Evolutionary conservation across 1,140 invertebrate genomes (phyloP).

Genomic region (Sitobion miscanthi): DNA sequence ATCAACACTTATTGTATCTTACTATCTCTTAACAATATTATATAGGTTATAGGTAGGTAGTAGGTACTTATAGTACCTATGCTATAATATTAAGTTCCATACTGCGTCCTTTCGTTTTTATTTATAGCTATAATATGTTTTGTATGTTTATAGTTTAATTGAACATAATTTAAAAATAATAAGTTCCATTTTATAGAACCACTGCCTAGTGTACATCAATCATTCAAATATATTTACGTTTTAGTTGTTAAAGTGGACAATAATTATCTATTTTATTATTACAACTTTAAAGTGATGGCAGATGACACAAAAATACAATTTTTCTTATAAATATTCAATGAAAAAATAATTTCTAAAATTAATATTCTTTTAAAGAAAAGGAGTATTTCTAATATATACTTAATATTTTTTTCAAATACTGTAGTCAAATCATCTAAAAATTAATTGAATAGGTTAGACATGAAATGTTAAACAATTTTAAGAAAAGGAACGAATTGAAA

Average conservation of each 20-base stretch:
- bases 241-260: neutral
- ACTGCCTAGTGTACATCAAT: neutral
- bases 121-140: neutral
- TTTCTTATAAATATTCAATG: neutral
- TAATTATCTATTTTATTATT: neutral
- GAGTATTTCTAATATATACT: neutral
- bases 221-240: neutral
- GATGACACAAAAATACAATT: neutral
- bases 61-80: too few relatives aligned
- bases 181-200: neutral
- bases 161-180: neutral
- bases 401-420: neutral
- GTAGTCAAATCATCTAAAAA: neutral
- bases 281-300: neutral
- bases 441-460: neutral
- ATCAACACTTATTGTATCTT: too few relatives aligned
- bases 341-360: neutral
- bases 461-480: neutral
- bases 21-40: too few relatives aligned
- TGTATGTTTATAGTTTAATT: neutral
- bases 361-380: too few relatives aligned
- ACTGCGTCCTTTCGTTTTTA: neutral
- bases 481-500: neutral
- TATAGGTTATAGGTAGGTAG: too few relatives aligned
- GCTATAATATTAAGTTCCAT: neutral